Conservation (phyloP, 2,888 invertebrate species). For the Lasioglossum zephyrum region DNA sequence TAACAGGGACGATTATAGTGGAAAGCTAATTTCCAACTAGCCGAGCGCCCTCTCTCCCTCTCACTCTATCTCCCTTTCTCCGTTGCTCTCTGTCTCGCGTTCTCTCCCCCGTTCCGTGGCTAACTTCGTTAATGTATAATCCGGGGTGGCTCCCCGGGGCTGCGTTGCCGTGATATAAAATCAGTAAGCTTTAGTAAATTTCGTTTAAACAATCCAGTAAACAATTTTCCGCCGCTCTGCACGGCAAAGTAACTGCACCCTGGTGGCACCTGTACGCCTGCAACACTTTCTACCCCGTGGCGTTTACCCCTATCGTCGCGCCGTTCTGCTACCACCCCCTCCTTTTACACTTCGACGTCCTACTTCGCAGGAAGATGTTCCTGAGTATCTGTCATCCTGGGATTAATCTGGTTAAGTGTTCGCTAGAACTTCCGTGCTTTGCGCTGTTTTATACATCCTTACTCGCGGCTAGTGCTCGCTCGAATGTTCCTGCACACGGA, state of each 20-base stretch:
- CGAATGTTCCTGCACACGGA: not conserved
- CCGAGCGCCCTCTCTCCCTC: constrained; percentile 36
- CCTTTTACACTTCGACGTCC: constrained; percentile 40
- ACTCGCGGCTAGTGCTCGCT: not conserved
- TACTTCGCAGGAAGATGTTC: constrained; percentile 20
- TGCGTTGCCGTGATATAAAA: constrained; percentile 83
- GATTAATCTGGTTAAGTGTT: constrained; percentile 53
- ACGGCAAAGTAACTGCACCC: constrained; percentile 84
- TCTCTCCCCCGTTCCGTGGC: constrained; percentile 60
- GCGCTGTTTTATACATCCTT: constrained; percentile 14
- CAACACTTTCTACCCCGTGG: constrained; percentile 71
- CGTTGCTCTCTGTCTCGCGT: constrained; percentile 8
- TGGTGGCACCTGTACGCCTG: constrained; percentile 75
- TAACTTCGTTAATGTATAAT: constrained; percentile 84
- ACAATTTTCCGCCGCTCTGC: constrained; percentile 84
- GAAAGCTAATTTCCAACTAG: constrained; percentile 77
- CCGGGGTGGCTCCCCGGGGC: constrained; percentile 81
- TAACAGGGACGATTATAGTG: constrained; percentile 74
- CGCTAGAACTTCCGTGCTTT: constrained; percentile 17
- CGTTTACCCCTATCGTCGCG: constrained; percentile 73
- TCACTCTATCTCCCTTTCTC: not conserved
- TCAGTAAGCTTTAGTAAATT: constrained; percentile 84
- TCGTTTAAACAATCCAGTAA: constrained; percentile 84
- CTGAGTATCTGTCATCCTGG: constrained; percentile 44
- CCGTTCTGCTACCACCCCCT: constrained; percentile 8